These are phyloP conservation scores for Tribolium madens DNA, from an alignment of 1,140 invertebrate species.

Conservation along the genomic window DNA sequence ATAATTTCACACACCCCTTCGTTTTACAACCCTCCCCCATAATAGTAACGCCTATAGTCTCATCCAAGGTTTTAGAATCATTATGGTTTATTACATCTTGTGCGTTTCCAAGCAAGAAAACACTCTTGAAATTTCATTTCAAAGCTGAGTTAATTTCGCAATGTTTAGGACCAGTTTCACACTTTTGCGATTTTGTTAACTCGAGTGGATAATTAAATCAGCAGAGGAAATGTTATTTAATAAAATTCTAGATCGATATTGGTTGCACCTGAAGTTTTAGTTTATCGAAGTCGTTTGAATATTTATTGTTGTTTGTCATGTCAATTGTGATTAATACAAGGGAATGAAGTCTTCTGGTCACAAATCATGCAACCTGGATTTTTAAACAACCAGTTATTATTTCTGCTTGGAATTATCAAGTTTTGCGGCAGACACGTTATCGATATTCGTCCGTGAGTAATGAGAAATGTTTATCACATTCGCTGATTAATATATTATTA, in stretches of 20 bases:
- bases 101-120: constrained; percentile 27
- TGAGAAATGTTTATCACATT: constrained; percentile 5
- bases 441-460: constrained; percentile 9
- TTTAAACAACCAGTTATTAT: constrained; percentile 2
- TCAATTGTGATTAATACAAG: neutral
- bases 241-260: too few species aligned
- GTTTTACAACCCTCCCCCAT: neutral
- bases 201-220: constrained; percentile 1
- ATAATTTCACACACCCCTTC: constrained; percentile 29
- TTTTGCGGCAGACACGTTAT: neutral
- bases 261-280: neutral
- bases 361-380: neutral
- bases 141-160: constrained; percentile 7
- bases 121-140: constrained; percentile 21
- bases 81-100: constrained; percentile 22
- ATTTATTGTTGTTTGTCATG: neutral
- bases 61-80: constrained; percentile 21
- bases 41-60: constrained; percentile 7
- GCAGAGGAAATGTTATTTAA: neutral
- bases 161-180: constrained; percentile 7
- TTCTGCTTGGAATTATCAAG: neutral
- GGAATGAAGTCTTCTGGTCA: neutral
- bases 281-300: neutral
- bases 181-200: constrained; percentile 9
- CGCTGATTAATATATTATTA: constrained; percentile 8